Evolutionary conservation across 1,140 invertebrate genomes (phyloP).

Genomic region (Thaumetopoea pityocampa): DNA sequence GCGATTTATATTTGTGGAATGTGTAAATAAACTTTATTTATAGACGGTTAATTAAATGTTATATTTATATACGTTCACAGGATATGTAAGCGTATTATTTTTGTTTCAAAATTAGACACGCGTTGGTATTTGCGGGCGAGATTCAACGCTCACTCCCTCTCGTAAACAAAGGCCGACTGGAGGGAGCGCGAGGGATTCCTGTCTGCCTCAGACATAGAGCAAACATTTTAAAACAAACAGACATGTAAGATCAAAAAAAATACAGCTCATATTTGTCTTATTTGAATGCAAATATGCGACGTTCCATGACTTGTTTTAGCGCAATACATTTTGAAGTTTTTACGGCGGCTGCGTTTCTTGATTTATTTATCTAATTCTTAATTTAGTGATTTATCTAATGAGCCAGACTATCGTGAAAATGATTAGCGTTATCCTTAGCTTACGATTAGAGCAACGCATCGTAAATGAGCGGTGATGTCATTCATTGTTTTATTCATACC

Average conservation of each 20-base stretch:
- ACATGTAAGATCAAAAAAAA: constrained; percentile 24
- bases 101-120: constrained; percentile 51
- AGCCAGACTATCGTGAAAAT: too few species aligned
- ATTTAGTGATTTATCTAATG: too few species aligned
- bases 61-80: too few species aligned
- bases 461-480: too few species aligned
- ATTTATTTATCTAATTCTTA: not conserved
- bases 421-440: too few species aligned
- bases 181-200: constrained; percentile 50
- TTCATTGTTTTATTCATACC: too few species aligned
- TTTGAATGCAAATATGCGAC: constrained; percentile 11
- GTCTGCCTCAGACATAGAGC: constrained; percentile 38
- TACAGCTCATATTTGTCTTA: constrained; percentile 14
- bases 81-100: constrained; percentile 37
- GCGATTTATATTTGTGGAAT: too few species aligned
- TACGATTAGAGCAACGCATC: too few species aligned
- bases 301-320: constrained; percentile 11
- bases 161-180: constrained; percentile 64
- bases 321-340: constrained; percentile 2
- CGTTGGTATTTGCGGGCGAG: constrained; percentile 22
- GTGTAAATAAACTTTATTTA: too few species aligned
- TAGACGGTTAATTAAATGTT: too few species aligned
- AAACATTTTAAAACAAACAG: constrained; percentile 29
- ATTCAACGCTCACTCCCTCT: constrained; percentile 50
- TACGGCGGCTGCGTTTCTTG: not conserved